Base-by-base conservation (phyloP, 2,888 invertebrate genomes). In the Drosophila ochracea region DNA sequence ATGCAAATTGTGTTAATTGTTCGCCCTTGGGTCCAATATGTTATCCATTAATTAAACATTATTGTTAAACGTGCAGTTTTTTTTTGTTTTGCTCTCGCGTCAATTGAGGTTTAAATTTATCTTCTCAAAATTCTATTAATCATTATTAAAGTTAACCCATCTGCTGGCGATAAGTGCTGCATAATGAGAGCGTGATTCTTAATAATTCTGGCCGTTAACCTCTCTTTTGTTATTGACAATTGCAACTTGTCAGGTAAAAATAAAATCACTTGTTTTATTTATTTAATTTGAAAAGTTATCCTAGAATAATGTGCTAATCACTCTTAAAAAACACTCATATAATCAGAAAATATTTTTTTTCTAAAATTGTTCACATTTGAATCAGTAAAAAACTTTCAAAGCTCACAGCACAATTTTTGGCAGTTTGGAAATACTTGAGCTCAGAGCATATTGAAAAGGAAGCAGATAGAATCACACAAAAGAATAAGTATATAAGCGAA, bases 1-100 rank as follows among this genome's bases (percentile, higher is more conserved):
- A 81, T 74, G 64, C 72, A 76, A 86, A 82, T 70, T 86, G 82
- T 76, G 74, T 89, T 89, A 89, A 84, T 84, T 86, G 89, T 67
- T 70, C 11, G 55, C 61, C 76, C 70, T 73, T 70, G 63, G 53
- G 69, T 70, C 74, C 74, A 74, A 86, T 89, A 76, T 86, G 82
- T 65, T 84, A 76, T 86, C 70, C 62, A 74, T 88, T 83, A 84
- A 83, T 85, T 77, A 65, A 83, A 82, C 58, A 86, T 73, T 86
- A 78, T 72, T 60, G 65, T 66, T 50, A 66, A 43, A 52, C 57
- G 33, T 28, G 21, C 19, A 11, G 6, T 19, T 37, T 39, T 52
- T 35, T 13, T 10, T 30, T 13, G 25, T 62, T 3, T 55, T 50
- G 16, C 39, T 31, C 1, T 10, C 21, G 7, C 28, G 10, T 4